Percentiles rank a stretch among this genome's conserved stretches.
Evolutionary conservation across 2,113 vertebrate genomes (phyloP).

Genomic region (Irena cyanogastra): DNA sequence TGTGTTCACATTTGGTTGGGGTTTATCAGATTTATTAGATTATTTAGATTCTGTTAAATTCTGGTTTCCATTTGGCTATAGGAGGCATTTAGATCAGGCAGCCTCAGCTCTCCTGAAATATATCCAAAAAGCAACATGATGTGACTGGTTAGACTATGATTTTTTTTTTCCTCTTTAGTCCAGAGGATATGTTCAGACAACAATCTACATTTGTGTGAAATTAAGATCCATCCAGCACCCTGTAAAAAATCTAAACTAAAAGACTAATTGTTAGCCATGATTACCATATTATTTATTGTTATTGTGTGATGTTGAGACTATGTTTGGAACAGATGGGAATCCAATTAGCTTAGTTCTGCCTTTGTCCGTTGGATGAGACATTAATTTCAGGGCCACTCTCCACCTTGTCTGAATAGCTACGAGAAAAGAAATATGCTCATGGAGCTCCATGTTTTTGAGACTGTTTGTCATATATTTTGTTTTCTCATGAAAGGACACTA

Average conservation of each 20-base stretch:
- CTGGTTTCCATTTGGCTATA: not conserved
- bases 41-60: not conserved
- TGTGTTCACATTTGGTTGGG: not conserved
- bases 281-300: slow-evolving; percentile 47
- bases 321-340: slow-evolving; percentile 67
- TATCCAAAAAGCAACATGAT: not conserved
- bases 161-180: not conserved
- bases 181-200: not conserved
- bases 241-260: slow-evolving; percentile 1
- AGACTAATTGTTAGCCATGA: slow-evolving; percentile 40
- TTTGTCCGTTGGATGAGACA: slow-evolving; percentile 54
- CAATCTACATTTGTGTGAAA: not conserved
- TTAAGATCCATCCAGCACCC: not conserved
- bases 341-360: slow-evolving; percentile 62
- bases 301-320: slow-evolving; percentile 36
- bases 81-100: not conserved
- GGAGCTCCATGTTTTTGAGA: not conserved
- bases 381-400: slow-evolving; percentile 59
- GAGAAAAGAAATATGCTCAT: not conserved
- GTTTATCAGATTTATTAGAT: too few species aligned
- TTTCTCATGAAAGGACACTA: slow-evolving; percentile 31
- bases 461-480: slow-evolving; percentile 8
- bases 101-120: not conserved
- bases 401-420: slow-evolving; percentile 9
- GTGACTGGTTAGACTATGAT: not conserved